A percentile compares a stretch with the other conserved stretches of the same genome.
These are phyloP conservation scores for Syngnathus typhle DNA, from an alignment of 2,113 vertebrate genomes.

Conservation along the genomic window DNA sequence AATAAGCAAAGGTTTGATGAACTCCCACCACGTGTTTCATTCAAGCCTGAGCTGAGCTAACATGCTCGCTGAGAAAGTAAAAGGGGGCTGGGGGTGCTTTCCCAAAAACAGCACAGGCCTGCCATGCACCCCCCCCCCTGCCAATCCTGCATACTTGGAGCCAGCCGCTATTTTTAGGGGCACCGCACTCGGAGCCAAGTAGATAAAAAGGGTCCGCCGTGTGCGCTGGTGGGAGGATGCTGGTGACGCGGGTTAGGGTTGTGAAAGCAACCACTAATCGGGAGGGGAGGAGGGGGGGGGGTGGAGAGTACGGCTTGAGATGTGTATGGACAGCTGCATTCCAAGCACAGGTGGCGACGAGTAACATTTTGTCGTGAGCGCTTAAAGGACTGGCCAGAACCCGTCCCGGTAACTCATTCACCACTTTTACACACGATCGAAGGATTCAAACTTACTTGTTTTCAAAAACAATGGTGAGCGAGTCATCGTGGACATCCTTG, in stretches of 20 bases:
- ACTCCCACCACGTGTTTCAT: not conserved
- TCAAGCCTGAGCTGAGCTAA: not conserved
- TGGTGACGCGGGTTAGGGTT: conserved; percentile 11
- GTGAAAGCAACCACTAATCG: not conserved
- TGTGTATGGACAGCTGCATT: conserved; percentile 54
- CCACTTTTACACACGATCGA: not conserved
- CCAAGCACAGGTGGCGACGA: conserved; percentile 50
- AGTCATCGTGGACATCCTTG: conserved; percentile 90
- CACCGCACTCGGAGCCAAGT: conserved; percentile 32
- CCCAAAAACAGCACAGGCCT: conserved; percentile 48
- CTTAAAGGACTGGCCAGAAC: conserved; percentile 7
- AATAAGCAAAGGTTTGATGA: not conserved
- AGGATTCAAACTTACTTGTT: conserved; percentile 81
- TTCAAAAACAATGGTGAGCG: conserved; percentile 88
- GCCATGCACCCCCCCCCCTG: conserved; percentile 31
- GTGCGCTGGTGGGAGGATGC: conserved; percentile 25
- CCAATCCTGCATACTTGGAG: conserved; percentile 49
- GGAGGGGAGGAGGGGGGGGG: not conserved
- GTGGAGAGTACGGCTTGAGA: conserved; percentile 33
- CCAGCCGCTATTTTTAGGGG: conserved; percentile 66
- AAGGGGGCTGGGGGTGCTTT: conserved; percentile 5
- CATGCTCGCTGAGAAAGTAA: conserved; percentile 28
- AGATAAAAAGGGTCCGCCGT: conserved; percentile 54
- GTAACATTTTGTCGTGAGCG: conserved; percentile 20
- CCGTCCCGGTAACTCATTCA: conserved; percentile 11